A percentile compares a stretch with the other conserved stretches of the same genome.
Evolutionary conservation across 2,888 invertebrate species (phyloP).

Genomic region (Baronia brevicornis): DNA sequence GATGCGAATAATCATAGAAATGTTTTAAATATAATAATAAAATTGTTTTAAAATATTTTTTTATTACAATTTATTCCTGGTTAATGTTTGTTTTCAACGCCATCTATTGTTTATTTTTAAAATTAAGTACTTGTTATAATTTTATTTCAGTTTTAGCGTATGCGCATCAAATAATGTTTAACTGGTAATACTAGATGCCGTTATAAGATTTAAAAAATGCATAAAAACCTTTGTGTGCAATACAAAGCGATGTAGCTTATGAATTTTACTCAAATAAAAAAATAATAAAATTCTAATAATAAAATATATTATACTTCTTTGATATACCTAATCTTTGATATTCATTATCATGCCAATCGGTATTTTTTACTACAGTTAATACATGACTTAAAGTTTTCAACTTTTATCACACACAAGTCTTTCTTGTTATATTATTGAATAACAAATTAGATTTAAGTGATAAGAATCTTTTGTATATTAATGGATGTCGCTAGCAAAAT

Average conservation of each 20-base stretch:
- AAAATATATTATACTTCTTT: no score
- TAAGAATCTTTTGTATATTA: constrained; percentile 14
- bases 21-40: no score
- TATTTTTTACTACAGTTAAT: no score
- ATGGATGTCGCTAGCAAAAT: constrained; percentile 36
- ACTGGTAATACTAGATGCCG: constrained; percentile 8
- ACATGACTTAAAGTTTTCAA: background rate
- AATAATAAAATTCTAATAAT: no score
- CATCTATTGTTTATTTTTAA: background rate
- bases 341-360: no score
- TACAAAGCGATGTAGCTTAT: background rate
- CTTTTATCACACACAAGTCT: background rate
- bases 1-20: no score
- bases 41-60: no score
- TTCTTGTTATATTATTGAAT: background rate
- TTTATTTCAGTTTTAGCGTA: no score
- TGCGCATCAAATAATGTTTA: constrained; percentile 9
- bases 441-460: background rate
- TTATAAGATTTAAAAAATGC: background rate
- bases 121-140: constrained; percentile 8
- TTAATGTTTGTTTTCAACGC: no score
- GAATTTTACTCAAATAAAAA: no score
- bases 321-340: no score
- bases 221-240: background rate
- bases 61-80: no score